Base-by-base conservation (phyloP, 2,113 vertebrate species). In the Catharus bicknelli region DNA sequence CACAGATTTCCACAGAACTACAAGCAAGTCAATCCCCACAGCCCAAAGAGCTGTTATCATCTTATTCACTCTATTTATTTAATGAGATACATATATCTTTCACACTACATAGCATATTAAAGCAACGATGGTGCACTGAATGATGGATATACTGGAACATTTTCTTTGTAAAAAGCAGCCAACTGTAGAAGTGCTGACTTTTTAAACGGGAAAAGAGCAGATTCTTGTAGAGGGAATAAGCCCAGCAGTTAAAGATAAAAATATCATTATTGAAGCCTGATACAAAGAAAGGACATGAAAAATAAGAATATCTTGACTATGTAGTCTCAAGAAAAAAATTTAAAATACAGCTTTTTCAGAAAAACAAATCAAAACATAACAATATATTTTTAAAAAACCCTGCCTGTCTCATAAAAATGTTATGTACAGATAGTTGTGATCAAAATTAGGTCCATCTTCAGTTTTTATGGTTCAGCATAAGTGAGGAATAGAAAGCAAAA, bases 31-130 rank as follows among this genome's bases (percentile, higher is more conserved):
- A 86, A 72, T 91, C 55, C 83, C 67, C 51, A 59, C 48, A 93
- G 79, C 68, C 76, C 80, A 64, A 90, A 83, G 89, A 86, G 94
- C 87, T 88, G 70, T 64, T 85, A 90, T 50, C 48, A 68, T 90
- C 80, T 89, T 86, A 92, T 84, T 93, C 83, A 79, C 73, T 76
- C 77, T 58, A 93, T 93, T 91, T 91, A 87, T 94, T 94, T 95
- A 94, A 95, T 79, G 78, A 92, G 91, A 91, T 76, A 90, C 48
- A 78, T 74, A 20, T 15, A 89, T 89, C 75, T 92, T 96, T 57
- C 90, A 76, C 84, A 95, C 81, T 53, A 86, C 78, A 74, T 40
- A 93, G 70, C 74, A 86, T 78, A 66, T 67, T 89, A 91, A 86
- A 91, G 85, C 74, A 93, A 95, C 58, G 61, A 88, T 78, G 77